Conservation (phyloP, 2,113 vertebrate species). For the Passer domesticus region DNA sequence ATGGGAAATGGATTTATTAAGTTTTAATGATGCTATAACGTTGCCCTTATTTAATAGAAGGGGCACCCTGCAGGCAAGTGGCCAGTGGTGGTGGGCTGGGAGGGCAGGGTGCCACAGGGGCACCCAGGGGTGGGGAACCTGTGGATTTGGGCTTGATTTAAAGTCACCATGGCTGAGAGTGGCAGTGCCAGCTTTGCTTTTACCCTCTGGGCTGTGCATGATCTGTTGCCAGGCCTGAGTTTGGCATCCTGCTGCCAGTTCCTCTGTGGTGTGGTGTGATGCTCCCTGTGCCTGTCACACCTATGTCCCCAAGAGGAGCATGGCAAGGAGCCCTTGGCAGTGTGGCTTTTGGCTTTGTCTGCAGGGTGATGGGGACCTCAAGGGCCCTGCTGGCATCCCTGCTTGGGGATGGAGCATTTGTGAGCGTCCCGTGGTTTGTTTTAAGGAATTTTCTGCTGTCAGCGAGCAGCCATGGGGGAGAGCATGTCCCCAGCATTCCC, state of each 20-base stretch:
- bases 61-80: background rate
- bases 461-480: background rate
- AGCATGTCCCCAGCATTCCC: rapidly evolving
- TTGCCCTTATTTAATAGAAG: background rate
- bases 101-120: background rate
- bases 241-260: background rate
- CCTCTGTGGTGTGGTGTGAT: background rate
- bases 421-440: background rate
- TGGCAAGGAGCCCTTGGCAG: background rate
- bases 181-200: background rate
- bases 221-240: background rate
- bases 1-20: constrained; percentile 63
- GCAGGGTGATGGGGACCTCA: rapidly evolving
- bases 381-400: background rate
- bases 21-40: constrained; percentile 54
- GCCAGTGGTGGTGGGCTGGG: background rate
- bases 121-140: background rate
- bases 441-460: background rate
- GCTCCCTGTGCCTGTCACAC: background rate
- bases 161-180: background rate
- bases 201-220: background rate
- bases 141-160: background rate
- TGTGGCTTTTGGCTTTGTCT: background rate
- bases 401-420: background rate
- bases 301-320: background rate